A percentile compares a stretch with the other conserved stretches of the same genome.
phyloP scores from a whole-genome alignment of 2,888 invertebrate genomes.

The Monochamus alternatus region DNA sequence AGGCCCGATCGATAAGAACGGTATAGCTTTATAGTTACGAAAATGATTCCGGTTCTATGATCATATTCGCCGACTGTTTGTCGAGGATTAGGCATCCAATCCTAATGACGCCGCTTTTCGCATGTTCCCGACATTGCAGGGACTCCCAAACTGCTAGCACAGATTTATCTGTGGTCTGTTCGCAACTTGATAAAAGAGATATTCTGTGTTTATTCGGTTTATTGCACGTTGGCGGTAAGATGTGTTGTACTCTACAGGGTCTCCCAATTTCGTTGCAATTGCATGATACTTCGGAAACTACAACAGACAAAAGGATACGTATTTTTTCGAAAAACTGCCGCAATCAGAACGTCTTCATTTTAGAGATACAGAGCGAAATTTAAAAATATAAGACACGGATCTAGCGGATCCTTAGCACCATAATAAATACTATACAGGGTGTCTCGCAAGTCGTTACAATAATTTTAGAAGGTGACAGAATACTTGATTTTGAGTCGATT shows the following conservation, averaged over 20 bases:
- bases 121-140: slow-evolving; percentile 64
- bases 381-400: no score
- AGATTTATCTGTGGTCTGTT: slow-evolving; percentile 43
- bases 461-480: no score
- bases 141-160: slow-evolving; percentile 42
- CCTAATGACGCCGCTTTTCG: slow-evolving; percentile 62
- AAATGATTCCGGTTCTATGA: slow-evolving; percentile 41
- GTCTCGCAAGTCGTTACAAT: no score
- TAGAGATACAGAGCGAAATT: no score
- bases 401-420: no score
- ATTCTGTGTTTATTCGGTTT: slow-evolving; percentile 33
- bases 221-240: slow-evolving; percentile 6
- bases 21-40: slow-evolving; percentile 33
- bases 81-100: slow-evolving; percentile 62
- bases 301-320: no score
- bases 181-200: slow-evolving; percentile 37
- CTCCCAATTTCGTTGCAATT: not conserved
- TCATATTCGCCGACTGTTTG: slow-evolving; percentile 56
- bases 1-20: slow-evolving; percentile 31
- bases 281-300: no score
- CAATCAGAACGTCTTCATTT: no score
- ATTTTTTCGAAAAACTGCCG: no score
- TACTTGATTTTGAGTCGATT: no score
- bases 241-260: not conserved
- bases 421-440: no score